Base-by-base conservation (phyloP, 2,888 invertebrate species). In the Plagiodera versicolora region DNA sequence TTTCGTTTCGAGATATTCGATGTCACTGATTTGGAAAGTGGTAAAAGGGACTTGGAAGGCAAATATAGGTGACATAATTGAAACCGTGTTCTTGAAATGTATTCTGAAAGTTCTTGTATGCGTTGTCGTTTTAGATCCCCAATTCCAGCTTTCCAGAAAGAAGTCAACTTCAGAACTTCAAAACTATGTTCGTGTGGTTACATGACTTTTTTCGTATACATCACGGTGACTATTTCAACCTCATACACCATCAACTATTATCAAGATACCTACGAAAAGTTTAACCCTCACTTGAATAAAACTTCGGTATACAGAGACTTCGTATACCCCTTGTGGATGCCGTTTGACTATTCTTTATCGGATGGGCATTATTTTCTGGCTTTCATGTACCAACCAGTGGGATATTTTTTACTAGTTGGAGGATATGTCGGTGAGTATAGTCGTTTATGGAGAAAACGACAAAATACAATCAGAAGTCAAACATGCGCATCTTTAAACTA, bases 261-360 rank as follows among this genome's bases (percentile, higher is more conserved):
- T 20, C 28, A 49, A n/a, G 19, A 44, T n/a, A 58, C 60, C 6
- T 35, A 58, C 14, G 58, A 57, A 52, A 52, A 46, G 44, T 63
- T 60, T 50, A 65, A 61, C 45, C 60, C 58, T 0, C 5, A 16
- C 17, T 0, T 56, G 1, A 63, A 63, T 35, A 47, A 32, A 16
- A 65, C 63, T 9, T 63, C 60, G 1, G 20, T 35, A 11, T 65
- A 63, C 28, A 49, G 58, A 48, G 60, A 63, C 28, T 63, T 63
- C n/a, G 58, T 58, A 10, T 64, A 64, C 48, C 56, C 60, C 3
- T 39, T 64, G 16, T 64, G 64, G 64, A 58, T 60, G 5, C 60
- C 65, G 4, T 63, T 65, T 53, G 63, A 65, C 20, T 59, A 54
- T 5, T 65, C 65, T 8, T 14, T 65, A 19, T 63, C 63, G 10